Conservation (phyloP, 2,888 invertebrate species). For the Ecdyonurus torrentis region DNA sequence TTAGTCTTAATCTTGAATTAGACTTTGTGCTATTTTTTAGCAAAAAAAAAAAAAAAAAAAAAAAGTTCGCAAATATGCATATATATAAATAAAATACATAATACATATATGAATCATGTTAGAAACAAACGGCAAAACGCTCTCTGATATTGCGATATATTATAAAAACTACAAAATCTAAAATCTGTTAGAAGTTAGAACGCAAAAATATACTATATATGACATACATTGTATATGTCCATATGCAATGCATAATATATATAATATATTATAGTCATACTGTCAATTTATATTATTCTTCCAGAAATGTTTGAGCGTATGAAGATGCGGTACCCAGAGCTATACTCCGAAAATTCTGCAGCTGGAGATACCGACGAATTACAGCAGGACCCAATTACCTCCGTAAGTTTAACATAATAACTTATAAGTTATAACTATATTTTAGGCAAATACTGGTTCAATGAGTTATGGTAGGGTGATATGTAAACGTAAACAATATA, state of each 20-base stretch:
- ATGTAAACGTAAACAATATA: too few species aligned
- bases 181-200: background rate
- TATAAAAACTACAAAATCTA: background rate
- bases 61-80: background rate
- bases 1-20: constrained; percentile 22
- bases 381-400: too few species aligned
- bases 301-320: background rate
- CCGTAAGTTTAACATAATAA: too few species aligned
- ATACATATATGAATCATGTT: background rate
- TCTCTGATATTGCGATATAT: too few species aligned
- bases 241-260: background rate
- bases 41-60: too few species aligned
- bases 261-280: background rate
- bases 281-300: too few species aligned
- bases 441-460: too few species aligned
- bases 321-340: background rate
- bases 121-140: background rate
- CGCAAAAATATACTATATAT: background rate
- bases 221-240: too few species aligned
- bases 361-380: too few species aligned
- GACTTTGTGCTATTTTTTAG: background rate
- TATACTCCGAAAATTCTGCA: background rate
- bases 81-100: background rate
- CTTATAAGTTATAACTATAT: too few species aligned
- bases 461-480: too few species aligned